Base-by-base conservation (phyloP, 2,113 vertebrate genomes). In the Ranitomeya imitator region DNA sequence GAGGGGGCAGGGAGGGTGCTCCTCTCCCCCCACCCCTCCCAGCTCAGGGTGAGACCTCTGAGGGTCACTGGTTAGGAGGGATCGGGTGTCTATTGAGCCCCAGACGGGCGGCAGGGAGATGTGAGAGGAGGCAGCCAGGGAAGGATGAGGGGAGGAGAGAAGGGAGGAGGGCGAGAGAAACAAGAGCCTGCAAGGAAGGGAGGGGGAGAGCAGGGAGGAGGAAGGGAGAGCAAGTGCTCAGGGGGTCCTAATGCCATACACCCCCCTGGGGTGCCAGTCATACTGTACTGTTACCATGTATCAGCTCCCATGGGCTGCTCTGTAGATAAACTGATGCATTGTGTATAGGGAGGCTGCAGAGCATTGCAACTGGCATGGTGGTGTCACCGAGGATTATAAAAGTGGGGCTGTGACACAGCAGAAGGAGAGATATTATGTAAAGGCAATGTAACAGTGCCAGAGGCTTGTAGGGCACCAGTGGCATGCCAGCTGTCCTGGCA, bases 21-120 rank as follows among this genome's bases (percentile, higher is more conserved):
- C 87, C 85, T 71, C 74, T 54, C 37, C 65, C 55, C 69, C 61
- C 85, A 77, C 71, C 84, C 88, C 88, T 85, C 65, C 65, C 80
- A 67, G 89, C 37, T 60, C n/a, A 37, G 69, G 69, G 77, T 65
- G 52, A 14, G 71, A 79, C 80, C 55, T 71, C 76, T 60, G 10
- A 26, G 37, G 12, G 76, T 31, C 85, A 79, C 80, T 23, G n/a
- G 0, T 3, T 6, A 26, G 74, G 82, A n/a, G 9, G 57, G 80
- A 85, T 86, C 86, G 71, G 79, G 80, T 83, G 86, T 83, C 80
- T 88, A 55, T 65, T 21, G 54, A 76, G 85, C 85, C 10, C 87
- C 73, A 85, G 57, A 83, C 19, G 85, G 54, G 81, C 76, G 79
- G 85, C 89, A 83, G 79, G 60, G 84, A 83, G 86, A 88, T 90